These are phyloP conservation scores for Bothrops jararaca DNA, from an alignment of 2,113 vertebrate genomes.

Conservation along the genomic window DNA sequence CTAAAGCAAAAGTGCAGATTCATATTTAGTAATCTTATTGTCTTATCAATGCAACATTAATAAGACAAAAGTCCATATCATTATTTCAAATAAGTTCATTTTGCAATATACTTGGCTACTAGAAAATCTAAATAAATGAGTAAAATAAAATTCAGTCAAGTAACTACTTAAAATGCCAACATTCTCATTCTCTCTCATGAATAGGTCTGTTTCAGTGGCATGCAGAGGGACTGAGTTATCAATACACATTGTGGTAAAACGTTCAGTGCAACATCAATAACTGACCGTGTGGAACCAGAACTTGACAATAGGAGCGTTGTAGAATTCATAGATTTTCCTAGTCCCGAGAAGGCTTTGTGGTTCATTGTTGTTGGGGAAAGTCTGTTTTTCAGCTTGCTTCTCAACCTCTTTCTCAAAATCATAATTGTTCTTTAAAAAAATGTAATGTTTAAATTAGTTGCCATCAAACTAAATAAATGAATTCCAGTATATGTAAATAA, in stretches of 20 bases:
- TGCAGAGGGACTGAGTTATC: neutral
- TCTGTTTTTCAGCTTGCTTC: slow-evolving; percentile 51
- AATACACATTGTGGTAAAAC: neutral
- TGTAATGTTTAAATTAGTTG: neutral
- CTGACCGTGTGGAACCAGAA: slow-evolving; percentile 97
- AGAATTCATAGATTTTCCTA: slow-evolving; percentile 89
- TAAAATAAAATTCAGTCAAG: neutral
- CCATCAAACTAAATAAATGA: neutral
- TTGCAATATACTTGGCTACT: neutral
- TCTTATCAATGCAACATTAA: neutral
- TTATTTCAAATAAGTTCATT: neutral
- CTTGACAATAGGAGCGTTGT: slow-evolving; percentile 94
- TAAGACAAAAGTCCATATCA: neutral
- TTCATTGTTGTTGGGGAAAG: slow-evolving; percentile 24
- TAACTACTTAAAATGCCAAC: neutral
- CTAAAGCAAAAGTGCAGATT: neutral
- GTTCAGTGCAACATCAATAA: slow-evolving; percentile 25
- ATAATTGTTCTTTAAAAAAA: slow-evolving; percentile 63
- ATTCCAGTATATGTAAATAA: neutral
- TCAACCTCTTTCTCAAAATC: slow-evolving; percentile 79
- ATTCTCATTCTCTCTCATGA: neutral
- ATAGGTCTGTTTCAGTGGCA: neutral
- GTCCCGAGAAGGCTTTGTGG: slow-evolving; percentile 71
- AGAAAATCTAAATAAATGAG: neutral
- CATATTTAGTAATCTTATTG: neutral